Conservation (phyloP, 2,888 invertebrate species). For the Drosophila algonquin region DNA sequence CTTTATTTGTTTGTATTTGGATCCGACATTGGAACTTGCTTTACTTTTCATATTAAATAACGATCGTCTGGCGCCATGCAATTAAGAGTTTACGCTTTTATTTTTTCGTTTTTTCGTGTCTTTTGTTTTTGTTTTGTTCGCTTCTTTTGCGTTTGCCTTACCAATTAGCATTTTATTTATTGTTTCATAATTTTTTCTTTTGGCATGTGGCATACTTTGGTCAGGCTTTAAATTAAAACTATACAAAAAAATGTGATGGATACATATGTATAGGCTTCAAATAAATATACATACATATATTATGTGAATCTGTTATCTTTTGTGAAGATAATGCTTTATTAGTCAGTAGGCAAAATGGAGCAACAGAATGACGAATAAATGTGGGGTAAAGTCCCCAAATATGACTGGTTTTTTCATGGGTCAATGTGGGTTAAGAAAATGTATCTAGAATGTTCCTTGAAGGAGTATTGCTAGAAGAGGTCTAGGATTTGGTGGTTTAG, state of each 20-base stretch:
- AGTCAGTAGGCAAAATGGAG: too few species aligned
- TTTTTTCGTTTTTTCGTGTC: slow-evolving; percentile 49
- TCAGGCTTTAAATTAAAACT: slow-evolving; percentile 14
- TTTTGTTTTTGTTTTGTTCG: slow-evolving; percentile 36
- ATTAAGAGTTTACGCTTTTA: slow-evolving; percentile 56
- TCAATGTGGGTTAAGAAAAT: too few species aligned
- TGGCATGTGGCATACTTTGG: slow-evolving; percentile 29
- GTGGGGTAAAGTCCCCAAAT: too few species aligned
- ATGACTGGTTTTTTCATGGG: too few species aligned
- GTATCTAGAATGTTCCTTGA: too few species aligned
- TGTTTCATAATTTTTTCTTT: slow-evolving; percentile 40
- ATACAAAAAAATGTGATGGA: slow-evolving; percentile 10
- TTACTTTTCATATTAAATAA: slow-evolving; percentile 36
- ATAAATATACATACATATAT: neutral
- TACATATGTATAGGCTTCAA: neutral
- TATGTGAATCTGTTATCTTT: too few species aligned
- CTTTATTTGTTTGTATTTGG: slow-evolving; percentile 24
- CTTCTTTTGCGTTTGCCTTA: slow-evolving; percentile 15
- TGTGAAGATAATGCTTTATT: too few species aligned
- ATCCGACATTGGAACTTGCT: slow-evolving; percentile 28
- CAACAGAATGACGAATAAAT: too few species aligned
- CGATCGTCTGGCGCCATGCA: slow-evolving; percentile 68
- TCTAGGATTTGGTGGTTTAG: too few species aligned
- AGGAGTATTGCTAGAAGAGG: too few species aligned
- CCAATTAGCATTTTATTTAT: slow-evolving; percentile 63